phyloP scores from a whole-genome alignment of 2,113 vertebrate genomes.

The Hippoglossus stenolepis region DNA sequence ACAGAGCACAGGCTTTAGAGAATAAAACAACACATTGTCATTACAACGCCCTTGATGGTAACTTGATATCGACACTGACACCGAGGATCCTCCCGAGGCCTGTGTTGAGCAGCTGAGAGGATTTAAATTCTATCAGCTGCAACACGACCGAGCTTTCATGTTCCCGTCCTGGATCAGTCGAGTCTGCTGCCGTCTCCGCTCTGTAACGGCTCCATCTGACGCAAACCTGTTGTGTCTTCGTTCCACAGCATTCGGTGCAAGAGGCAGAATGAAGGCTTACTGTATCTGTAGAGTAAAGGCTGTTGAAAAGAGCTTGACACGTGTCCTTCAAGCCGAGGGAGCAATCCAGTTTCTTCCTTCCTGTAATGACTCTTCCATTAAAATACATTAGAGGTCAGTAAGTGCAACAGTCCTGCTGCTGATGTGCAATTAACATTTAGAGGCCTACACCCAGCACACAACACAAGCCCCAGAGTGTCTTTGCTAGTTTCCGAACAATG shows the following conservation, averaged over 20 bases:
- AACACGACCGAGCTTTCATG: slow-evolving; percentile 20
- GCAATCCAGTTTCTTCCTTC: too few species aligned
- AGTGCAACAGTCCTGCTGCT: too few species aligned
- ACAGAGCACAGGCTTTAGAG: not conserved
- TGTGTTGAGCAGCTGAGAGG: slow-evolving; percentile 47
- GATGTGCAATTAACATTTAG: too few species aligned
- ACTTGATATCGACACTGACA: slow-evolving; percentile 11
- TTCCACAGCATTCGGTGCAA: not conserved
- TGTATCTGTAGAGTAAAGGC: too few species aligned
- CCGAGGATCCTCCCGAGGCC: not conserved
- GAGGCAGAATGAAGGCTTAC: not conserved
- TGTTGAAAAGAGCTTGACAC: not conserved
- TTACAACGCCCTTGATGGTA: slow-evolving; percentile 13
- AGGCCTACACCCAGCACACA: too few species aligned
- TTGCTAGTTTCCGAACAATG: too few species aligned
- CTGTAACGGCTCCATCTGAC: not conserved
- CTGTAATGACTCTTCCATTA: too few species aligned
- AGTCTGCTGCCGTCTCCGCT: not conserved
- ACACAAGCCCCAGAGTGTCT: too few species aligned
- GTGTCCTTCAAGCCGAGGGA: too few species aligned
- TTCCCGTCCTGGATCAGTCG: not conserved
- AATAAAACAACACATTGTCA: not conserved
- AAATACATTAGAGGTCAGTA: too few species aligned
- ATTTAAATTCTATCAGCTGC: slow-evolving; percentile 38
- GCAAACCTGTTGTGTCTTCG: not conserved